Percentiles rank a stretch among this genome's conserved stretches.
Conservation (phyloP, 2,888 invertebrate genomes). For the Busseola fusca region DNA sequence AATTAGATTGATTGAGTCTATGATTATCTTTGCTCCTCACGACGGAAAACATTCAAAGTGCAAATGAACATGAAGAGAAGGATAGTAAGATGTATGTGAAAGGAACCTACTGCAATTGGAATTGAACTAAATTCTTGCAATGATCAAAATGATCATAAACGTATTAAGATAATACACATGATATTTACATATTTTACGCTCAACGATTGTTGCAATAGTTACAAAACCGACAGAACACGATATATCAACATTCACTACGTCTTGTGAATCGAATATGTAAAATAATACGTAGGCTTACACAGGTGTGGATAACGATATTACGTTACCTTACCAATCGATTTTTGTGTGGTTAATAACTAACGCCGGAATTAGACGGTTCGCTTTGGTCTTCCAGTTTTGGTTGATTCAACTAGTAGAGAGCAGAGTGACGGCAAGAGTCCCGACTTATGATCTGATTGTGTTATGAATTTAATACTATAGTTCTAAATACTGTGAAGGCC, state of each 20-base stretch:
- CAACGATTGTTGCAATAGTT: slow-evolving; percentile 41
- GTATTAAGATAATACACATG: slow-evolving; percentile 2
- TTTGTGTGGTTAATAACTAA: slow-evolving; percentile 46
- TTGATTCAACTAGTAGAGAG: slow-evolving; percentile 3
- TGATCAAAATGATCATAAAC: slow-evolving; percentile 21
- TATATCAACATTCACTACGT: slow-evolving; percentile 51
- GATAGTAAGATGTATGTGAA: neutral
- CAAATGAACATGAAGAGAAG: neutral
- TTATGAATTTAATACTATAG: too few species aligned
- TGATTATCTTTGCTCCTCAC: neutral
- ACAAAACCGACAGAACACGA: slow-evolving; percentile 50
- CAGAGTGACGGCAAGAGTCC: neutral
- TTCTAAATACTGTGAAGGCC: neutral
- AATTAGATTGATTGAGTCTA: neutral
- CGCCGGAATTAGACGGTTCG: slow-evolving; percentile 8
- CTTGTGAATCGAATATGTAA: slow-evolving; percentile 54
- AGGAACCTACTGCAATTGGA: neutral
- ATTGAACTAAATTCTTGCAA: neutral
- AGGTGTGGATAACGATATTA: slow-evolving; percentile 51
- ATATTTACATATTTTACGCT: slow-evolving; percentile 9
- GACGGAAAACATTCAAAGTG: too few species aligned
- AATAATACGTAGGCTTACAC: slow-evolving; percentile 39
- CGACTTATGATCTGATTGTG: neutral
- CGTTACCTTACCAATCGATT: slow-evolving; percentile 43
- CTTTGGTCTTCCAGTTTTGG: neutral